A percentile compares a stretch with the other conserved stretches of the same genome.
Conservation (phyloP, 2,888 invertebrate species). For the Agrochola macilenta region DNA sequence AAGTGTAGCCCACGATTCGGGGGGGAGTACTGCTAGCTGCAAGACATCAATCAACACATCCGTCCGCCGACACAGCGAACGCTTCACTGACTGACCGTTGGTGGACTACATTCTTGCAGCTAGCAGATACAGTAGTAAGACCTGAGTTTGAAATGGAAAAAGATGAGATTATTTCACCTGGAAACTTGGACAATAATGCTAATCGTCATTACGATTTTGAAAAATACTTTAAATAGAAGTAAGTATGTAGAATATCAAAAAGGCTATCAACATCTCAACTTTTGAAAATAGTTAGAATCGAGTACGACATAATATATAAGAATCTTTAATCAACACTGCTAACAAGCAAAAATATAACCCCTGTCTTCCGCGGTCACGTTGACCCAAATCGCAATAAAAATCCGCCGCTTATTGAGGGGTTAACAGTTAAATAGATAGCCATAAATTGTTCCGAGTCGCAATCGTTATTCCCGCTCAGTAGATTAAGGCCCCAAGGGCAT, state of each 20-base stretch:
- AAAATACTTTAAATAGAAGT: background rate
- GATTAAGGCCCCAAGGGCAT: conserved; percentile 58
- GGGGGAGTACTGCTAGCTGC: too few relatives aligned
- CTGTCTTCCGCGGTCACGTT: conserved; percentile 48
- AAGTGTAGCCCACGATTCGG: too few relatives aligned
- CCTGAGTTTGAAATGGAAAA: background rate
- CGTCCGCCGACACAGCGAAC: too few relatives aligned
- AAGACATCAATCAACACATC: too few relatives aligned
- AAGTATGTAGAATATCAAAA: too few relatives aligned
- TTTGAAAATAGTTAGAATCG: background rate
- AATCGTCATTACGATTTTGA: background rate
- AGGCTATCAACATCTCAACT: background rate
- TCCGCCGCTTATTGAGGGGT: conserved; percentile 56
- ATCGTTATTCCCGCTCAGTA: conserved; percentile 46
- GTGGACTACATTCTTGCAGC: too few relatives aligned
- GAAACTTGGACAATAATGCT: background rate
- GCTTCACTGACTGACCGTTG: too few relatives aligned
- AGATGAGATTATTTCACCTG: background rate
- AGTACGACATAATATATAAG: background rate
- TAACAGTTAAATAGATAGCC: conserved; percentile 67
- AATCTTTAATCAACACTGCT: background rate
- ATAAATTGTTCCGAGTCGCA: conserved; percentile 61
- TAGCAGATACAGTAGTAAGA: too few relatives aligned
- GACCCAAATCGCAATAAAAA: conserved; percentile 64
- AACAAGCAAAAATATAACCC: conserved; percentile 30